Percentiles rank a stretch among this genome's conserved stretches.
phyloP scores from a whole-genome alignment of 2,113 vertebrate genomes.

The Sebastes schlegelii region DNA sequence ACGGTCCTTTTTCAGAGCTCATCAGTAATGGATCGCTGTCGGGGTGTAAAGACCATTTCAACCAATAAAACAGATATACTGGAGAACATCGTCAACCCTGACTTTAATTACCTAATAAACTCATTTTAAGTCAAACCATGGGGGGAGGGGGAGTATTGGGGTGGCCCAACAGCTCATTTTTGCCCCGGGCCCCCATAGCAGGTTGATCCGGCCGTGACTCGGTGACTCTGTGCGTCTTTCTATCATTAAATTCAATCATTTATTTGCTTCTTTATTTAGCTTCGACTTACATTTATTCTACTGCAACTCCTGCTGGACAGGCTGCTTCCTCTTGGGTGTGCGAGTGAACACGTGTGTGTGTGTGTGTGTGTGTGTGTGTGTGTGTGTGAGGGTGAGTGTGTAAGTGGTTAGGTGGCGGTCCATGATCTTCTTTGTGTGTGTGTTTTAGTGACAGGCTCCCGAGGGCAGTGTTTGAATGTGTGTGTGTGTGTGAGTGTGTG shows the following conservation, averaged over 20 bases:
- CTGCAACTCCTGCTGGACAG: neutral
- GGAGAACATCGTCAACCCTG: too few relatives aligned
- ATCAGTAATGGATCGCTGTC: too few relatives aligned
- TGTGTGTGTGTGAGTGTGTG: neutral
- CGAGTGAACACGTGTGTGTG: neutral
- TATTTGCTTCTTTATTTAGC: slow-evolving; percentile 13
- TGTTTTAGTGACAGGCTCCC: slow-evolving; percentile 32
- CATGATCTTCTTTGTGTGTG: slow-evolving; percentile 5
- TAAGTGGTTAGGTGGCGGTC: neutral
- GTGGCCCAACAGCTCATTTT: neutral
- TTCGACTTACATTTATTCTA: slow-evolving; percentile 1
- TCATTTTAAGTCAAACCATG: too few relatives aligned
- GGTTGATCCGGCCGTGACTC: neutral
- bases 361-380: neutral
- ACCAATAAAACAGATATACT: too few relatives aligned
- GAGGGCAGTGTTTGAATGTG: slow-evolving; percentile 13
- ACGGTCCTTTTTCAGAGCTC: too few relatives aligned
- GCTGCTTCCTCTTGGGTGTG: neutral
- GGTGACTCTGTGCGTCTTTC: neutral
- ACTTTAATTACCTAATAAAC: too few relatives aligned
- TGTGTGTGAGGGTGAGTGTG: neutral
- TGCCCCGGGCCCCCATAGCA: neutral
- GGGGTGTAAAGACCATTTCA: too few relatives aligned
- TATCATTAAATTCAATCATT: slow-evolving; percentile 20
- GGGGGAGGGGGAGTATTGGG: too few relatives aligned